A percentile compares a stretch with the other conserved stretches of the same genome.
phyloP scores from a whole-genome alignment of 2,797 vertebrate genomes.

The Sebastolobus alascanus region DNA sequence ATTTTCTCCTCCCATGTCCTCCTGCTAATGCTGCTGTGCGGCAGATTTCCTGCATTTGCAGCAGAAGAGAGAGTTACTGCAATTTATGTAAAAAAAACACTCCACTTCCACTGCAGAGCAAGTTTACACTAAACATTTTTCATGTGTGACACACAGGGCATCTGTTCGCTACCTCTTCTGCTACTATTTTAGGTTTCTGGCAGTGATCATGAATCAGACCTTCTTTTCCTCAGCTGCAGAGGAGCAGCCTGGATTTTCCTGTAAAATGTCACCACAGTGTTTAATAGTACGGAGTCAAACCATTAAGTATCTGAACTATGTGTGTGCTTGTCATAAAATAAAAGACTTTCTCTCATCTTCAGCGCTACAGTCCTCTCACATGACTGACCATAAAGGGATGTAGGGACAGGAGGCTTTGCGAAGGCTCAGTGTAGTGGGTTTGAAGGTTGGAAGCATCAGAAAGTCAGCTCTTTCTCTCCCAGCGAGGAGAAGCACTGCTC shows the following conservation, averaged over 20 bases:
- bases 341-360: background rate
- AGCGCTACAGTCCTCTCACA: background rate
- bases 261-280: constrained; percentile 1
- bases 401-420: constrained; percentile 25
- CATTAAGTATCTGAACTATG: background rate
- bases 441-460: constrained; percentile 60
- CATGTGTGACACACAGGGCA: background rate
- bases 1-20: constrained; percentile 23
- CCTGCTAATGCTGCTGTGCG: constrained; percentile 25
- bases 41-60: constrained; percentile 22
- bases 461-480: constrained; percentile 86
- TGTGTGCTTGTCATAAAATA: background rate
- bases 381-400: constrained; percentile 3
- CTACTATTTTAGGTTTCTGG: constrained; percentile 12
- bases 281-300: background rate
- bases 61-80: constrained; percentile 1
- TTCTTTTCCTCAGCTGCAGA: constrained; percentile 15
- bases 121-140: constrained; percentile 9
- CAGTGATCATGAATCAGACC: constrained; percentile 13
- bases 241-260: constrained; percentile 6
- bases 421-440: constrained; percentile 35
- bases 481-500: constrained; percentile 87
- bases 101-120: constrained; percentile 15
- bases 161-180: constrained; percentile 10
- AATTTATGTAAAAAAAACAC: background rate